Base-by-base conservation (phyloP, 2,888 invertebrate genomes). In the Trissonchulus latispiculum region DNA sequence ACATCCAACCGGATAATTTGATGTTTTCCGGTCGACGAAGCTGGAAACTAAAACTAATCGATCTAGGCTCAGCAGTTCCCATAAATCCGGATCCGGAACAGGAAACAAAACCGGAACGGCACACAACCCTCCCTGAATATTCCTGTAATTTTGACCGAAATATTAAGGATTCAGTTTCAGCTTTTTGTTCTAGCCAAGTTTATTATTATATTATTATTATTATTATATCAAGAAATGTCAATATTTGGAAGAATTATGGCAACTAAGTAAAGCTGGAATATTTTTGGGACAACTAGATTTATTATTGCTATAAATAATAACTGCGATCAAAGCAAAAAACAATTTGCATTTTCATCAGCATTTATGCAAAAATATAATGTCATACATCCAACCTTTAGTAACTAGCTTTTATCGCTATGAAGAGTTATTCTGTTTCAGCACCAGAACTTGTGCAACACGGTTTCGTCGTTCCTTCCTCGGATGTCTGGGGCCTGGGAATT, bases 401-500 rank as follows among this genome's bases (percentile, higher is more conserved):
- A n/a, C n/a, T n/a, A n/a, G n/a, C n/a, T n/a, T n/a, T n/a, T n/a
- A n/a, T n/a, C n/a, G n/a, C n/a, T n/a, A n/a, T n/a, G n/a, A n/a
- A n/a, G n/a, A 59, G 59, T n/a, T 59, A 23, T 59, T 59, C 18
- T 8, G 81, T 82, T 77, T 77, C 85, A 88, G 91, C 95, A 3
- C 95, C 95, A 0, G 95, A 96, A 85, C 89, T 94, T 76, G 85
- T 94, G 69, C 89, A 89, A 81, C 91, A 92, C 82, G 94, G 95
- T 84, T 89, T 90, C 2, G 90, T 93, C 37, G 91, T 90, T 84
- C 91, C 93, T 83, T 91, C 92, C 1, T 83, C 84, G 28, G 99
- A 99, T 85, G 90, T 97, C 80, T 99, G 97, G 99, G 90, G 92
- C 31, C 88, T 97, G 71, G 97, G 95, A 72, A 92, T 92, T 18